phyloP scores from a whole-genome alignment of 1,140 invertebrate species.

The Linepithema humile region DNA sequence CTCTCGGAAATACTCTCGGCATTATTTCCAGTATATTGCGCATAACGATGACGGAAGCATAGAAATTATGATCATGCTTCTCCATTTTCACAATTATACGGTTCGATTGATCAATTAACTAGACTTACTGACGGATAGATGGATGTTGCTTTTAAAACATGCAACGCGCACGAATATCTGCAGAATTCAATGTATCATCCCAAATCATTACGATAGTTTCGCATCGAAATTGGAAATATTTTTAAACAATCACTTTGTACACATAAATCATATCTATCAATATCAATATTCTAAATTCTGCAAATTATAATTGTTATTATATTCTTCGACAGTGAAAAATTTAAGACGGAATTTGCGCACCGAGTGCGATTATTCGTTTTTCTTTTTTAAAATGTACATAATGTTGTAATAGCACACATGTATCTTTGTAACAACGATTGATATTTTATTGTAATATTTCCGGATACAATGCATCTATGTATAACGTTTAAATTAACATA shows the following conservation, averaged over 20 bases:
- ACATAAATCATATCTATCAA: neutral
- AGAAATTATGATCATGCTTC: constrained; percentile 16
- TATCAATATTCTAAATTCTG: neutral
- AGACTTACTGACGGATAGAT: constrained; percentile 8
- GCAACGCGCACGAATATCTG: neutral
- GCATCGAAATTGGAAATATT: neutral
- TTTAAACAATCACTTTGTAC: neutral
- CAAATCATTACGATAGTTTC: neutral
- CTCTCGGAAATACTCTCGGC: neutral
- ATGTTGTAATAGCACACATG: too few species aligned
- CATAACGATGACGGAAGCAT: constrained; percentile 6
- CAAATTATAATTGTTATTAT: too few species aligned
- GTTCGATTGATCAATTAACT: constrained; percentile 24
- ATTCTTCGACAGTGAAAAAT: too few species aligned
- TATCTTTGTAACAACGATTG: too few species aligned
- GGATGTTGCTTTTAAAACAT: constrained; percentile 3
- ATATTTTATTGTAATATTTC: too few species aligned
- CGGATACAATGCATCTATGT: neutral
- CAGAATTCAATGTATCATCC: neutral
- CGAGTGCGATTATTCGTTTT: too few species aligned
- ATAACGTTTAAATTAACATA: neutral
- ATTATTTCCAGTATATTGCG: neutral
- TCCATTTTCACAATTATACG: constrained; percentile 42
- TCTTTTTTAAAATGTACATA: too few species aligned
- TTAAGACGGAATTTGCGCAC: too few species aligned